Conservation (phyloP, 2,797 vertebrate genomes). For the Taeniopygia guttata region DNA sequence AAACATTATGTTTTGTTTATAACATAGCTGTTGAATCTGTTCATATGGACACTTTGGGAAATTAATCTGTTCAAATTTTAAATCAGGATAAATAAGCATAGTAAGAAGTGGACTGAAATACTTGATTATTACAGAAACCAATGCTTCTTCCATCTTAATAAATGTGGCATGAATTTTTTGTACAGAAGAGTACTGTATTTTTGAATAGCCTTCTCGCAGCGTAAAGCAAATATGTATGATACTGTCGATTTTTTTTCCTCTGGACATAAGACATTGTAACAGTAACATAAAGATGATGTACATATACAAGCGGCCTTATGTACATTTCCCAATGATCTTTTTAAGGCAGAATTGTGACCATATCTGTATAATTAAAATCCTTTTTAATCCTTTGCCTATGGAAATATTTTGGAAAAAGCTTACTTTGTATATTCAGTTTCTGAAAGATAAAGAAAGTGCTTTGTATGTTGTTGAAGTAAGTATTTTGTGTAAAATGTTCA, state of each 20-base stretch:
- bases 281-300: slow-evolving; percentile 96
- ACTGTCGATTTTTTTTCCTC: slow-evolving; percentile 96
- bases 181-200: slow-evolving; percentile 99
- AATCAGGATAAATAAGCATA: slow-evolving; percentile 79
- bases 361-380: slow-evolving; percentile 99
- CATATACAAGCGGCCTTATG: slow-evolving; percentile 99
- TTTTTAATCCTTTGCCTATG: slow-evolving; percentile 97
- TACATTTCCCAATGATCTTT: slow-evolving; percentile 99
- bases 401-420: slow-evolving; percentile 83
- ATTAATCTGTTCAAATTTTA: slow-evolving; percentile 74
- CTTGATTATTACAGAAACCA: slow-evolving; percentile 83
- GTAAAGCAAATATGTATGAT: slow-evolving; percentile 97
- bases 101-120: slow-evolving; percentile 80
- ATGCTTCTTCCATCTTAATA: slow-evolving; percentile 86
- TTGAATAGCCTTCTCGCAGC: slow-evolving; percentile 92
- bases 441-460: slow-evolving; percentile 82
- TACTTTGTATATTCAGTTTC: slow-evolving; percentile 84
- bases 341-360: slow-evolving; percentile 99
- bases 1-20: slow-evolving; percentile 91
- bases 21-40: slow-evolving; percentile 89
- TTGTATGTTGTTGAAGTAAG: slow-evolving; percentile 82
- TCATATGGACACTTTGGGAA: slow-evolving; percentile 86
- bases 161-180: slow-evolving; percentile 90
- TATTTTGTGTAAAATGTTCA: slow-evolving; percentile 78
- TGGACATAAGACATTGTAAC: slow-evolving; percentile 98